phyloP scores from a whole-genome alignment of 92 coral and sea anemone genomes.

The Heliopora coerulea region DNA sequence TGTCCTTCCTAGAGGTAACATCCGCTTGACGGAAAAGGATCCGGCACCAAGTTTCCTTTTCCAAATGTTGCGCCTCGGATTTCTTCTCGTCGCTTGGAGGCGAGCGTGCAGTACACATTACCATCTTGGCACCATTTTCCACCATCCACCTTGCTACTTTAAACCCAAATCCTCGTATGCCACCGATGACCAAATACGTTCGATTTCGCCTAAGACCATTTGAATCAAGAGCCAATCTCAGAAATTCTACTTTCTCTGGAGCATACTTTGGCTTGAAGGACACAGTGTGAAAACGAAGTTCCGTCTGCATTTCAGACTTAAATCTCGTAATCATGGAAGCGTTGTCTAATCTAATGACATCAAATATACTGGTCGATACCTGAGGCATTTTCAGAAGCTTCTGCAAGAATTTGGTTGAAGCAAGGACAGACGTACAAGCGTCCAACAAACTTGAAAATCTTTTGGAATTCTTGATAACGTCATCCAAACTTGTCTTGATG shows the following conservation, averaged over 20 bases:
- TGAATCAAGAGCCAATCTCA: constrained; percentile 43
- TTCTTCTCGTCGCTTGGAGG: constrained; percentile 48
- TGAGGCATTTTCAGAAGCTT: constrained; percentile 46
- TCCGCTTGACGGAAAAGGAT: constrained; percentile 30
- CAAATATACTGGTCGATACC: constrained; percentile 33
- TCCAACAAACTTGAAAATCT: constrained; percentile 42
- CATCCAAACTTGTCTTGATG: constrained; percentile 36
- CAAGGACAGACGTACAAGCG: constrained; percentile 35
- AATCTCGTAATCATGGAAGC: not conserved
- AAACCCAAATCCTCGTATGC: constrained; percentile 63
- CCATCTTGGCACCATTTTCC: constrained; percentile 55
- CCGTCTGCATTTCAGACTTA: not conserved
- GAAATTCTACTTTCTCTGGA: not conserved
- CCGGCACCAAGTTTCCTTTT: constrained; percentile 47
- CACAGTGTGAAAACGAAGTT: not conserved
- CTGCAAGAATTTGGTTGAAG: constrained; percentile 36
- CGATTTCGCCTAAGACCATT: constrained; percentile 52
- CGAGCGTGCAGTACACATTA: constrained; percentile 59
- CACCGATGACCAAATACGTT: constrained; percentile 71
- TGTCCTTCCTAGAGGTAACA: constrained; percentile 14
- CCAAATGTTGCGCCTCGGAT: constrained; percentile 42
- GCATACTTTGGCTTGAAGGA: not conserved
- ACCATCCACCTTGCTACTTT: constrained; percentile 76
- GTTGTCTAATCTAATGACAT: not conserved
- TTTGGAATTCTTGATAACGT: constrained; percentile 35